Conservation (phyloP, 1,140 invertebrate species). For the Drosophila ananassae region DNA sequence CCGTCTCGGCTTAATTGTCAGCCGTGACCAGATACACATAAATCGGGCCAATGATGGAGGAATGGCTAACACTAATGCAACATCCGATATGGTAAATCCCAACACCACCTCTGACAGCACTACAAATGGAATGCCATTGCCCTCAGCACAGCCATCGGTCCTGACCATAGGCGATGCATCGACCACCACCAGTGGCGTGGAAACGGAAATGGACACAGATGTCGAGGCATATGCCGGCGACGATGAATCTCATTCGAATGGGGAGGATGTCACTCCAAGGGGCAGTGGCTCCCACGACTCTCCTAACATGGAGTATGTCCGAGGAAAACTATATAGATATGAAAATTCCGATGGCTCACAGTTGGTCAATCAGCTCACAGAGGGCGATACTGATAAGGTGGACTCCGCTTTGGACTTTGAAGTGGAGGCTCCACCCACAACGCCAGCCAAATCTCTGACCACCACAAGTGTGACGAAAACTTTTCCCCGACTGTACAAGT, state of each 20-base stretch:
- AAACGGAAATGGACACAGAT: slow-evolving; percentile 1
- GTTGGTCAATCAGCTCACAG: slow-evolving; percentile 26
- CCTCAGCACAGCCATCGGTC: slow-evolving; percentile 2
- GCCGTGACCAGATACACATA: slow-evolving; percentile 10
- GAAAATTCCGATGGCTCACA: slow-evolving; percentile 19
- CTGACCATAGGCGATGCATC: not conserved
- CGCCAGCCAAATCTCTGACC: slow-evolving; percentile 4
- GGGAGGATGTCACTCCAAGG: not conserved
- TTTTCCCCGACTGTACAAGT: slow-evolving; percentile 22
- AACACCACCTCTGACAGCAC: not conserved
- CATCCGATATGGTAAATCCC: not conserved
- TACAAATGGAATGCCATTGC: not conserved
- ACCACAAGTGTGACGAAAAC: slow-evolving; percentile 1
- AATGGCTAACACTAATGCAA: not conserved
- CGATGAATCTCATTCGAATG: slow-evolving; percentile 4
- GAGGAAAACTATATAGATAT: slow-evolving; percentile 37
- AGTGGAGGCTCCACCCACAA: not conserved
- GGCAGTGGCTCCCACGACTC: not conserved
- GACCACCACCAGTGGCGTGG: slow-evolving; percentile 2
- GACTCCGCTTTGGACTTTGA: slow-evolving; percentile 1
- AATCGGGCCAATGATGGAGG: not conserved
- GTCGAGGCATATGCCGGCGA: slow-evolving; percentile 6
- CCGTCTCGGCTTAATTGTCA: slow-evolving; percentile 40
- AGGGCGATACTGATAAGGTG: not conserved
- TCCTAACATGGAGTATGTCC: slow-evolving; percentile 10